Evolutionary conservation across 2,113 vertebrate genomes (phyloP), one percentile per base, ranked within the genome.

Genomic region (Equus quagga): DNA sequence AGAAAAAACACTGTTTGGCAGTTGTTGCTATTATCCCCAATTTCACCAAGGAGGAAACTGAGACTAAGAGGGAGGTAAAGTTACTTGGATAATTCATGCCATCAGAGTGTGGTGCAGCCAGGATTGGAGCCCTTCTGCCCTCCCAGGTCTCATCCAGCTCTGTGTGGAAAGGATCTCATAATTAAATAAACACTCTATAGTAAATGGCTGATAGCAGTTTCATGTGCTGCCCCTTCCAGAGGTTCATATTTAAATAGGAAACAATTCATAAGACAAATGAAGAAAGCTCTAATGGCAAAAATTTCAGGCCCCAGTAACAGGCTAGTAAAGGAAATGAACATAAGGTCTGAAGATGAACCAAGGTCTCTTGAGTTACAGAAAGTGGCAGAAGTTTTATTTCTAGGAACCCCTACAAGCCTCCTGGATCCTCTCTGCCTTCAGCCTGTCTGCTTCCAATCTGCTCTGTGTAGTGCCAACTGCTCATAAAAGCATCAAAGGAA

Each of bases 41-140:
- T 69, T 89, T 97, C 44, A 67, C 95, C 67, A 36, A 56, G 73
- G 76, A 89, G 60, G 73, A 78, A 79, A 56, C 46, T 41, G 72
- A 65, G 49, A 36, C 24, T 41, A n/a, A 80, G 67, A 21, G 41
- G 60, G 24, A 79, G 65, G 51, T 33, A 2, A 76, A 17, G 44
- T 51, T 41, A 65, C 51, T 18, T 49, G 76, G 28, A 36, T 72
- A 46, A 84, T 31, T 33, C n/a, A 36, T 26, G 65, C 49, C 64
- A 26, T 26, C 18, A 75, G 70, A 64, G 51, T 46, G 46, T 2
- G 9, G 36, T 23, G 41, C 0, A 9, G 26, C 60, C 36, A 44
- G 28, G 73, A 65, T 19, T 17, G 56, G 81, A 89, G 56, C 36
- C 24, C 56, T 2, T 26, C 54, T 83, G 14, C 73, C 46, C 91